Base-by-base conservation (phyloP, 2,888 invertebrate species). In the Tetranychus truncatus region DNA sequence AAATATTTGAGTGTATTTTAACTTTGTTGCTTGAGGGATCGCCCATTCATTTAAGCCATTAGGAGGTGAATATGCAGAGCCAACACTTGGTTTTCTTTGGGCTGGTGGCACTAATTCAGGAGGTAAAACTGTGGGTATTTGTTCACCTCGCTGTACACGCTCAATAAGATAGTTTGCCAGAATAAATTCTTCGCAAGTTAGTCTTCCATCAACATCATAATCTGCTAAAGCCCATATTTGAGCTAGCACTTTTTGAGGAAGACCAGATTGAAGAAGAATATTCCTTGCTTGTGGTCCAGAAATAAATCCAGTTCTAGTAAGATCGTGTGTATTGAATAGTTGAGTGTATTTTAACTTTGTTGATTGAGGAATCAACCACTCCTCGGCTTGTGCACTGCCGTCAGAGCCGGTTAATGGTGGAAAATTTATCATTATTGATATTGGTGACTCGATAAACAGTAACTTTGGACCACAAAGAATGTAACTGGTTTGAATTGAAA, bases 131-230 rank as follows among this genome's bases (percentile, higher is more conserved):
- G 88, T 84, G 0, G 95, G 93, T n/a, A 94, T 88, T 5, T 88
- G 86, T 79, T 90, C 89, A 0, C 95, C 95, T 45, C 45, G 45
- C 75, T 89, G 88, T 0, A 92, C 93, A 80, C 90, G 87, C 81
- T 96, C 96, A 80, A 93, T 92, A 72, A 99, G 84, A 83, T 95
- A 94, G 92, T 97, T 91, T 0, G 99, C 97, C 75, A 99, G 85
- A 11, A 96, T 94, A 82, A 99, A 99, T 84, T 99, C 99, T 81
- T 96, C 95, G 80, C 92, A 92, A 44, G 95, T 91, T 9, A 99
- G 85, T 75, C 92, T 89, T 1, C 99, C 99, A 82, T 99, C 97
- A 0, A 77, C 73, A 75, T 80, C 80, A 20, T 79, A 77, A 74
- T 80, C 80, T 6, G 80, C 75, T 44, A 80, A 72, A 74, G 78